Conservation (phyloP, 2,888 invertebrate genomes). For the Rapana venosa region DNA sequence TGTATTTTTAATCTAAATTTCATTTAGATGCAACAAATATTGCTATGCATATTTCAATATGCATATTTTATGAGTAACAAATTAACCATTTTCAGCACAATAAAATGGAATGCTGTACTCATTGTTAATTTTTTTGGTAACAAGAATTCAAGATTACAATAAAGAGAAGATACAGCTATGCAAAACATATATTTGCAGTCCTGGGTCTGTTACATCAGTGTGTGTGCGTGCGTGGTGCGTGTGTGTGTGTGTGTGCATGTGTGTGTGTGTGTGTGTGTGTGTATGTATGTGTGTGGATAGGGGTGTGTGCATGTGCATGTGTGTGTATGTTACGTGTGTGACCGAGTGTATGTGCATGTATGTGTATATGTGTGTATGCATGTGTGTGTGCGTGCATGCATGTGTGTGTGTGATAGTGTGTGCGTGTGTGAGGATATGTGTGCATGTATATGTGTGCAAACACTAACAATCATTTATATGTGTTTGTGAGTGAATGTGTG, state of each 20-base stretch:
- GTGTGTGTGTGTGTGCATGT: background rate
- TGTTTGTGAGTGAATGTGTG: slow-evolving; percentile 19
- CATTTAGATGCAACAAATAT: no score
- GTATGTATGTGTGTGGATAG: background rate
- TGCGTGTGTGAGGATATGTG: background rate
- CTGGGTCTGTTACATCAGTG: background rate
- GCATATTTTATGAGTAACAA: no score
- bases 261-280: background rate
- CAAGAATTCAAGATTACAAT: no score
- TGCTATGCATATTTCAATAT: no score
- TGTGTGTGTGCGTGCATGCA: background rate
- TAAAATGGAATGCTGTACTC: no score
- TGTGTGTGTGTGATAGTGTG: background rate
- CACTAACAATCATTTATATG: no score
- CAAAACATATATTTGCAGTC: background rate
- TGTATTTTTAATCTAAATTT: no score
- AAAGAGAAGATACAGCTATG: background rate
- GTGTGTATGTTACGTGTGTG: background rate
- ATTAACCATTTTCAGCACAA: no score
- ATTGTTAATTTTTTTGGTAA: no score
- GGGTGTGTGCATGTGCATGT: background rate
- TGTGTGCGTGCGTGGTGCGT: no score
- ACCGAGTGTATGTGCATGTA: no score
- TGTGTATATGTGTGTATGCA: background rate
- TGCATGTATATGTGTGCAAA: background rate